Base-by-base conservation (phyloP, 2,888 invertebrate species). In the Trimorus sp. region DNA sequence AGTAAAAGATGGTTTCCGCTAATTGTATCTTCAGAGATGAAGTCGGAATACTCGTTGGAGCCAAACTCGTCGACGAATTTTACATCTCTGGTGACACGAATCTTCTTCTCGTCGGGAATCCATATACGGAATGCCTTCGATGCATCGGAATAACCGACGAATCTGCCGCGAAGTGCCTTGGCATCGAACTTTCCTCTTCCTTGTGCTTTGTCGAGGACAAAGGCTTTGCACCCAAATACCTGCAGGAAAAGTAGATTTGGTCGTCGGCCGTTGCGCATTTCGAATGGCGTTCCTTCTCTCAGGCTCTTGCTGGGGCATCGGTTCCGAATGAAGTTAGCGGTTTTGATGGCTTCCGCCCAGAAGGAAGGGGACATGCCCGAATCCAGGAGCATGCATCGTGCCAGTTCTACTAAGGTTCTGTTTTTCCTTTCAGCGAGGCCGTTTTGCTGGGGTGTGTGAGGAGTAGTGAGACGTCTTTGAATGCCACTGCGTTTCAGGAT, bases 401-500 rank as follows among this genome's bases (percentile, higher is more conserved):
- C 56, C 1, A 26, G 11, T 26, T 56, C 37, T 4, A 37, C 37
- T 9, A 26, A 2, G 84, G 79, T 51, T 1, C 49, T 1, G 6
- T 51, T 51, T 14, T 51, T 51, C 15, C 15, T 12, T 14, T 51
- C 49, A 4, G 49, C 49, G 1, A 51, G 14, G 49, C 49, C 49
- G 6, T 51, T 51, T 6, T 51, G 49, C 6, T 51, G 49, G 14
- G 49, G 49, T 1, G 49, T 51, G 15, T 51, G 49, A 14, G 15
- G 49, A 14, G 49, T 51, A 0, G 87, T 84, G 1, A 80, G 71
- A 70, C 85, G 73, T 58, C 86, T 84, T 6, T 53, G 45, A 11
- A 88, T 89, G 26, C 87, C 88, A 15, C 82, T 58, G 8, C 70
- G 45, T 38, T 62, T 77, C 7, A 69, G 16, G 45, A 69, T 69